phyloP scores from a whole-genome alignment of 2,888 invertebrate genomes.

The Cheilosia vernalis region DNA sequence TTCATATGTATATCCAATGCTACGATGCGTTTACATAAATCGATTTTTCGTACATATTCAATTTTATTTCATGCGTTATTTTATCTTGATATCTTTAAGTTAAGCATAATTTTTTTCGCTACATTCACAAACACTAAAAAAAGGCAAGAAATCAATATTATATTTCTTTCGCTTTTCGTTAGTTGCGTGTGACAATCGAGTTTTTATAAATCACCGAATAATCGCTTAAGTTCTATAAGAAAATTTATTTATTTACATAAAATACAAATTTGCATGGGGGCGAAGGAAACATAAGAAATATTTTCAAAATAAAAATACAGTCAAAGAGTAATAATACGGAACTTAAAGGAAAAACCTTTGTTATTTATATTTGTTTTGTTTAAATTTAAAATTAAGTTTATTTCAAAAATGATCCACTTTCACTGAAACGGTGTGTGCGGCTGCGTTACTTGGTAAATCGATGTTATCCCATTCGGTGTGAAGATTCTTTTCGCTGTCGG shows the following conservation, averaged over 20 bases:
- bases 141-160: slow-evolving; percentile 57
- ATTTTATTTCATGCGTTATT: slow-evolving; percentile 41
- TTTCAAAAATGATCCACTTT: slow-evolving; percentile 94
- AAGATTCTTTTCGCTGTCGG: slow-evolving; percentile 92
- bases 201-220: slow-evolving; percentile 1
- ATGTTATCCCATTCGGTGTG: slow-evolving; percentile 94
- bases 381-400: slow-evolving; percentile 71
- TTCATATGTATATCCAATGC: slow-evolving; percentile 37
- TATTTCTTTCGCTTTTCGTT: slow-evolving; percentile 6
- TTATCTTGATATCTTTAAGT: too few relatives aligned
- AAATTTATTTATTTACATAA: slow-evolving; percentile 65
- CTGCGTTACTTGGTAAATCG: slow-evolving; percentile 91
- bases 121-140: slow-evolving; percentile 34
- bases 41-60: slow-evolving; percentile 48
- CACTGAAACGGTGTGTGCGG: slow-evolving; percentile 94
- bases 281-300: slow-evolving; percentile 11
- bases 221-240: slow-evolving; percentile 9
- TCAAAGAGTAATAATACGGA: slow-evolving; percentile 29
- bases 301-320: slow-evolving; percentile 19
- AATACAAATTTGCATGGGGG: slow-evolving; percentile 29
- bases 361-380: slow-evolving; percentile 52
- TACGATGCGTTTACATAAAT: slow-evolving; percentile 41
- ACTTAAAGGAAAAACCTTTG: slow-evolving; percentile 41
- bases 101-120: slow-evolving; percentile 4
- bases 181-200: slow-evolving; percentile 15